phyloP scores from a whole-genome alignment of 2,888 invertebrate genomes.

The Heliothis peltigera region DNA sequence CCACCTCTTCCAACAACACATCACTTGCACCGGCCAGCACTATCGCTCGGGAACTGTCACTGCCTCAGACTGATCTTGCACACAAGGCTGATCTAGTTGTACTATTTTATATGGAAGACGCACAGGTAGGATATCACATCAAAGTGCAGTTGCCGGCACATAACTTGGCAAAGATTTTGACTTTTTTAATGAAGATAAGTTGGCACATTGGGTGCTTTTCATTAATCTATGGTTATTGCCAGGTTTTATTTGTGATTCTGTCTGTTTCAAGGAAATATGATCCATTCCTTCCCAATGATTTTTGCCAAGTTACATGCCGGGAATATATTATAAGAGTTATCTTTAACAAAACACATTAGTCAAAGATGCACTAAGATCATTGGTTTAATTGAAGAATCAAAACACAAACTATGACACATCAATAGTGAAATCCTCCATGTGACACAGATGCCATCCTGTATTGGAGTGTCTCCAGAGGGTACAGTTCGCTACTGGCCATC shows the following conservation, averaged over 20 bases:
- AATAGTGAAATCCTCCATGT: not conserved
- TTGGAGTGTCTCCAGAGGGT: conserved; percentile 98
- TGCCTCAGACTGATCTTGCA: conserved; percentile 97
- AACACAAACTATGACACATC: not conserved
- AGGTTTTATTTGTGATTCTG: too few species aligned
- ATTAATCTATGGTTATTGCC: too few species aligned
- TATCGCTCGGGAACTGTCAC: conserved; percentile 95
- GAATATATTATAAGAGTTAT: too few species aligned
- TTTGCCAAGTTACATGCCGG: too few species aligned
- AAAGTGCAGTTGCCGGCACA: not conserved
- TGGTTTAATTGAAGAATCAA: too few species aligned
- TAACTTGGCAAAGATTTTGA: too few species aligned
- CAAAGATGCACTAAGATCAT: too few species aligned
- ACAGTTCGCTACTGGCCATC: conserved; percentile 97
- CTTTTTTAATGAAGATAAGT: too few species aligned
- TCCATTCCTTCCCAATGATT: too few species aligned
- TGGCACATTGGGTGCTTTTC: too few species aligned
- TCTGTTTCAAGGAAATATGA: too few species aligned
- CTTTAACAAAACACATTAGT: too few species aligned
- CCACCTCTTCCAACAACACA: conserved; percentile 45
- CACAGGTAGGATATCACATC: conserved; percentile 70
- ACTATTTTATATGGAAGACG: conserved; percentile 90
- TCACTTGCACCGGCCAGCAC: conserved; percentile 69
- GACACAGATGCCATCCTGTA: conserved; percentile 93
- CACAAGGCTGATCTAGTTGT: conserved; percentile 96